These are phyloP conservation scores for Chironomus striatipennis DNA, from an alignment of 1,140 invertebrate species.

Conservation along the genomic window DNA sequence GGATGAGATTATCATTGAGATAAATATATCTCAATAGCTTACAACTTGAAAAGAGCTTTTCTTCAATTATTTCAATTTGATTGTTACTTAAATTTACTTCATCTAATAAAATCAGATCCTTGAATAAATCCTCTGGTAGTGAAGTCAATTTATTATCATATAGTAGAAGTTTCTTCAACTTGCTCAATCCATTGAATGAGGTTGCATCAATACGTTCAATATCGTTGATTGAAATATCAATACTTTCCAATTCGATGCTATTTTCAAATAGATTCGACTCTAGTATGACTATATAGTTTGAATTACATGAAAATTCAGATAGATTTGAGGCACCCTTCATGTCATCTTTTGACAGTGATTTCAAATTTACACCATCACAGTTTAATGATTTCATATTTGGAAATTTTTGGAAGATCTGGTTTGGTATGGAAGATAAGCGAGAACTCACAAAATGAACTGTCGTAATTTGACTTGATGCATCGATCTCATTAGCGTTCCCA, in stretches of 20 bases:
- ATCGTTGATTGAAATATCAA: constrained; percentile 21
- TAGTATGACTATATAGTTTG: constrained; percentile 6
- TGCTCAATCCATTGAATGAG: neutral
- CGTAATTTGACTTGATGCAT: neutral
- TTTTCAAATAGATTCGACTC: neutral
- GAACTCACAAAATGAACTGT: neutral
- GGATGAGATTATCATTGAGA: constrained; percentile 20
- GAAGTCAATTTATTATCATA: constrained; percentile 19
- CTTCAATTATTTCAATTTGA: constrained; percentile 22
- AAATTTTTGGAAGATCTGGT: neutral
- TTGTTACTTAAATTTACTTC: constrained; percentile 15
- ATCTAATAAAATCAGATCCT: neutral
- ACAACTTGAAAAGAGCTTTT: neutral
- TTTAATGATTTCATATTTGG: neutral
- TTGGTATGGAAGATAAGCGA: neutral
- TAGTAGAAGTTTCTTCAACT: neutral
- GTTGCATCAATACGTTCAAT: constrained; percentile 4
- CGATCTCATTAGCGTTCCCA: neutral
- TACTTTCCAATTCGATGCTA: neutral
- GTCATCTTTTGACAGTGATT: neutral
- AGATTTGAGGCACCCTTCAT: neutral
- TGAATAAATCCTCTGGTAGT: neutral
- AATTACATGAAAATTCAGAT: neutral
- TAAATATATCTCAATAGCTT: neutral
- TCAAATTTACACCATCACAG: neutral